A percentile compares a stretch with the other conserved stretches of the same genome.
Conservation (phyloP, 2,113 vertebrate genomes). For the Hymenochirus boettgeri region DNA sequence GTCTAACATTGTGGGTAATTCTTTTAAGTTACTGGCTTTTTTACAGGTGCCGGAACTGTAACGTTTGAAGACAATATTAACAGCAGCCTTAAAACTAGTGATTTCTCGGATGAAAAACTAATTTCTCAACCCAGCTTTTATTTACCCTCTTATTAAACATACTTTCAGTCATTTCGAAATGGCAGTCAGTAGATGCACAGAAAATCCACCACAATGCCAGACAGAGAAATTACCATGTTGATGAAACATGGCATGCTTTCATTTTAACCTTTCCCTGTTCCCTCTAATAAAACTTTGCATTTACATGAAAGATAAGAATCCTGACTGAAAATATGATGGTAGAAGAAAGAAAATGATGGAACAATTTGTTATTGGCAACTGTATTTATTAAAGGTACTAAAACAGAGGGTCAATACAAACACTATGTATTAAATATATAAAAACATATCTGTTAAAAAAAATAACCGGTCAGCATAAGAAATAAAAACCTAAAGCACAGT, state of each 20-base stretch:
- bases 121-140: slow-evolving; percentile 68
- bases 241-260: slow-evolving; percentile 56
- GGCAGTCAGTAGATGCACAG: slow-evolving; percentile 57
- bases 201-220: slow-evolving; percentile 51
- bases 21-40: slow-evolving; percentile 50
- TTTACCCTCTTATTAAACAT: slow-evolving; percentile 68
- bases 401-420: too few relatives aligned
- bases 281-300: slow-evolving; percentile 48
- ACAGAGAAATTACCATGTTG: slow-evolving; percentile 53
- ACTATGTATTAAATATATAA: too few relatives aligned
- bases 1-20: slow-evolving; percentile 32
- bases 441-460: too few relatives aligned
- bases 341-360: slow-evolving; percentile 47
- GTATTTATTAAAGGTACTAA: too few relatives aligned
- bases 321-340: slow-evolving; percentile 45
- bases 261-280: slow-evolving; percentile 59
- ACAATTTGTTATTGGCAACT: slow-evolving; percentile 42
- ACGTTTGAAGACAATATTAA: slow-evolving; percentile 59
- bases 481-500: too few relatives aligned
- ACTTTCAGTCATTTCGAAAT: slow-evolving; percentile 60
- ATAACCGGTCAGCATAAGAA: too few relatives aligned
- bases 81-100: slow-evolving; percentile 56
- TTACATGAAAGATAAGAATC: slow-evolving; percentile 53
- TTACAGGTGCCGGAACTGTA: slow-evolving; percentile 61
- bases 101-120: slow-evolving; percentile 69